Percentiles rank a stretch among this genome's conserved stretches.
Evolutionary conservation across 2,113 vertebrate species (phyloP).

Genomic region (Peucedramus taeniatus): DNA sequence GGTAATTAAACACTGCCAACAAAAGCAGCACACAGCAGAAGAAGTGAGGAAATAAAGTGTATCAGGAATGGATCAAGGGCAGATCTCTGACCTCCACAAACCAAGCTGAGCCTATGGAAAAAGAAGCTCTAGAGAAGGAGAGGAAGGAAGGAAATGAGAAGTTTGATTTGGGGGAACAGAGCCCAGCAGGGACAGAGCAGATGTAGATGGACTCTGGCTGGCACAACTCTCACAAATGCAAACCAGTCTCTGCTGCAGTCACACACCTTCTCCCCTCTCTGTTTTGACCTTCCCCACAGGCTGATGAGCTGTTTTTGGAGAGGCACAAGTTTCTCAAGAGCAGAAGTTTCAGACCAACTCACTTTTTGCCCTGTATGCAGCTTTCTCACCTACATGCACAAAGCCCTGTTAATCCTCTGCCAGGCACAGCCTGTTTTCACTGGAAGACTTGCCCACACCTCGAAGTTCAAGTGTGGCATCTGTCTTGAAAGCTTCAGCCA

Average conservation of each 20-base stretch:
- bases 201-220: background rate
- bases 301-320: background rate
- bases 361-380: background rate
- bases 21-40: background rate
- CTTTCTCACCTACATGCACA: background rate
- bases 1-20: background rate
- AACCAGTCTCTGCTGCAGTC: background rate
- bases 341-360: background rate
- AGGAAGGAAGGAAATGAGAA: background rate
- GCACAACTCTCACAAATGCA: background rate
- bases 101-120: background rate
- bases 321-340: background rate
- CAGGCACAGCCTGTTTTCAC: background rate
- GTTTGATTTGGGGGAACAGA: background rate
- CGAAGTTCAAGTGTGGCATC: background rate
- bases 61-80: background rate
- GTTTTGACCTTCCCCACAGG: background rate
- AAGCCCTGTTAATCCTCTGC: background rate
- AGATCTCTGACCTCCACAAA: background rate
- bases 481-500: background rate
- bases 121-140: background rate
- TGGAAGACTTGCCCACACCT: background rate
- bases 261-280: background rate
- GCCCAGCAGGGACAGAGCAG: background rate
- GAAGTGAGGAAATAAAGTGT: background rate